Percentiles rank a stretch among this genome's conserved stretches.
Evolutionary conservation across 2,797 vertebrate species (phyloP).

Genomic region (Dallia pectoralis): DNA sequence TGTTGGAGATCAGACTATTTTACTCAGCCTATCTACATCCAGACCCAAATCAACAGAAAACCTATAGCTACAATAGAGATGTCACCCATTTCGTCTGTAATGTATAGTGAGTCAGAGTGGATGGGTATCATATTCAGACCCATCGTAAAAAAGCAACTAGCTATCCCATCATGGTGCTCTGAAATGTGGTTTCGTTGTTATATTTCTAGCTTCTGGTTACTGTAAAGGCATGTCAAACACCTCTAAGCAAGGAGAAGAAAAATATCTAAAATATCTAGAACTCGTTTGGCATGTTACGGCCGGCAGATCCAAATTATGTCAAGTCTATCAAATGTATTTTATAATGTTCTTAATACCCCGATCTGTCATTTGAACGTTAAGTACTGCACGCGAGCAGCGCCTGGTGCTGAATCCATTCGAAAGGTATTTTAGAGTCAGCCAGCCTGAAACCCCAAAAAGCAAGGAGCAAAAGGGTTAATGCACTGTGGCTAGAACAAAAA

Average conservation of each 20-base stretch:
- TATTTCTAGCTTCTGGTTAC: neutral
- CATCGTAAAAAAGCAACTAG: conserved; percentile 33
- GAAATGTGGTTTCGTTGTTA: conserved; percentile 22
- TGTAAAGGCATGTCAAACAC: neutral
- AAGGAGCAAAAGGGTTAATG: too few species aligned
- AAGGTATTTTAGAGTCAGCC: too few species aligned
- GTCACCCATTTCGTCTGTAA: conserved; percentile 63
- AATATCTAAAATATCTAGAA: neutral
- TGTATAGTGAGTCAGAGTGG: conserved; percentile 52
- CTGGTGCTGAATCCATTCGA: too few species aligned
- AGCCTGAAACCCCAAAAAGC: too few species aligned
- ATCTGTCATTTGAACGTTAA: too few species aligned
- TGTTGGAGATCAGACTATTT: conserved; percentile 59
- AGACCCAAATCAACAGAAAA: conserved; percentile 57
- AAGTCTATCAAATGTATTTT: too few species aligned
- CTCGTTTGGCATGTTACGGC: neutral
- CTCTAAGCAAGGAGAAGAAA: neutral
- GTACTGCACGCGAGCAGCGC: too few species aligned
- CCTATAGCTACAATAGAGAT: conserved; percentile 61
- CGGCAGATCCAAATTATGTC: neutral
- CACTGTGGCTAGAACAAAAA: too few species aligned
- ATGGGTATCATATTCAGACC: neutral
- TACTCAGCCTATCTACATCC: conserved; percentile 46
- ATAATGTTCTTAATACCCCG: too few species aligned
- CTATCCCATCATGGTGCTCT: conserved; percentile 15